Conservation (phyloP, 2,113 vertebrate species). For the Shinisaurus crocodilurus region DNA sequence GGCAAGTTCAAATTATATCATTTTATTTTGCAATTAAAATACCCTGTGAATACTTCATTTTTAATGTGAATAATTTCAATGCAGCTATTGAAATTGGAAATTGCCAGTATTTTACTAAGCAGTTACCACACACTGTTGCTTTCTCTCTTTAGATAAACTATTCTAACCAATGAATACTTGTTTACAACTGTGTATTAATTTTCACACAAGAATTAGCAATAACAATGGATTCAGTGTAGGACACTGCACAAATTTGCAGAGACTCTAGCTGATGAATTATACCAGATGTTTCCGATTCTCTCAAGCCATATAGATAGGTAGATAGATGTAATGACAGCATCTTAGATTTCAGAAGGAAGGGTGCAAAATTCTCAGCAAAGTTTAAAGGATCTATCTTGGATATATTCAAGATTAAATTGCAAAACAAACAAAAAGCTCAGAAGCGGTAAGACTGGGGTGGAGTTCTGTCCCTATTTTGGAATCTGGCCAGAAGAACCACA, state of each 20-base stretch:
- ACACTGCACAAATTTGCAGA: not conserved
- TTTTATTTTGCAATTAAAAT: slow-evolving; percentile 32
- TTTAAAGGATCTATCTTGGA: not conserved
- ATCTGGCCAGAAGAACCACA: not conserved
- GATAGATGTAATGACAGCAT: not conserved
- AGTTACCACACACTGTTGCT: not conserved
- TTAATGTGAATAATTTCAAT: slow-evolving; percentile 22
- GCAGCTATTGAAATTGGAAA: slow-evolving; percentile 6
- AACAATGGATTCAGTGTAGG: not conserved
- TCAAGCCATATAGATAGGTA: not conserved
- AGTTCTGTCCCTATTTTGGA: not conserved
- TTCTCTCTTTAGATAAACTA: slow-evolving; percentile 19
- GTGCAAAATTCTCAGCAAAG: not conserved
- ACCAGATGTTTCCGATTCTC: not conserved
- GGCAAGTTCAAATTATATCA: not conserved
- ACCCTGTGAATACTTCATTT: not conserved
- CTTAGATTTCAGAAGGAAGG: not conserved
- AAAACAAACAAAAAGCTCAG: no score
- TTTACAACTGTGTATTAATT: slow-evolving; percentile 8
- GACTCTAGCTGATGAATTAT: not conserved
- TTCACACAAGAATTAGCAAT: not conserved
- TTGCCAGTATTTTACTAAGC: not conserved
- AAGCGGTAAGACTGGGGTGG: not conserved
- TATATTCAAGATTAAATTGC: not conserved
- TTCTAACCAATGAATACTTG: slow-evolving; percentile 11